A percentile compares a stretch with the other conserved stretches of the same genome.
Conservation (phyloP, 2,113 vertebrate genomes). For the Strix aluco region DNA sequence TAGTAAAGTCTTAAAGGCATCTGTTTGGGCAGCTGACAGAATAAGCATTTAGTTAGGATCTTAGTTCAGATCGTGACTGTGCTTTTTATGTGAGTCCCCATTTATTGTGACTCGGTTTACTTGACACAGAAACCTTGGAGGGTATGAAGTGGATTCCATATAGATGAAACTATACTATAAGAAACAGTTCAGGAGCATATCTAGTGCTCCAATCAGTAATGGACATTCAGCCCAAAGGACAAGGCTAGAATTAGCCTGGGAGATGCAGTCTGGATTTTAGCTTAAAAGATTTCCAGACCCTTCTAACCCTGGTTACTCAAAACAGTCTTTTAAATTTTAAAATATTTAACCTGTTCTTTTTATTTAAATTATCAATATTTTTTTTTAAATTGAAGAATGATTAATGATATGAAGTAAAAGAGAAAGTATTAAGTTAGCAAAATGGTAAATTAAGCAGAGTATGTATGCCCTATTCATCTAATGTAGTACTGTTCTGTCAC, state of each 20-base stretch:
- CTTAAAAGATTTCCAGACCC: background rate
- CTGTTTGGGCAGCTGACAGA: background rate
- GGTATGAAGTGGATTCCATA: background rate
- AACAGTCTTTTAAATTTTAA: background rate
- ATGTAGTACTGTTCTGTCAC: background rate
- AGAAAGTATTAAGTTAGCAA: background rate
- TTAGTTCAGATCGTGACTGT: background rate
- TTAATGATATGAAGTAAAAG: background rate
- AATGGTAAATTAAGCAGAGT: background rate
- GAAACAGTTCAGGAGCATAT: background rate
- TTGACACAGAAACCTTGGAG: background rate
- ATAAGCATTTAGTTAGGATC: background rate
- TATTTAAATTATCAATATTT: background rate
- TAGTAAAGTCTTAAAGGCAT: background rate
- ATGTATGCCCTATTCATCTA: background rate
- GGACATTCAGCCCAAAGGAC: background rate
- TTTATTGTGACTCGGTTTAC: background rate
- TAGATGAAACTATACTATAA: background rate
- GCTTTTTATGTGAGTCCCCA: background rate
- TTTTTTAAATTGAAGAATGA: background rate
- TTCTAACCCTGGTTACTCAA: background rate
- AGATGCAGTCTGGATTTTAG: background rate
- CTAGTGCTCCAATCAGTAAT: background rate
- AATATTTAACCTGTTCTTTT: background rate
- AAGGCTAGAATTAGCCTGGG: background rate